Conservation (phyloP, 1,140 invertebrate genomes). For the Augochlora pura region DNA sequence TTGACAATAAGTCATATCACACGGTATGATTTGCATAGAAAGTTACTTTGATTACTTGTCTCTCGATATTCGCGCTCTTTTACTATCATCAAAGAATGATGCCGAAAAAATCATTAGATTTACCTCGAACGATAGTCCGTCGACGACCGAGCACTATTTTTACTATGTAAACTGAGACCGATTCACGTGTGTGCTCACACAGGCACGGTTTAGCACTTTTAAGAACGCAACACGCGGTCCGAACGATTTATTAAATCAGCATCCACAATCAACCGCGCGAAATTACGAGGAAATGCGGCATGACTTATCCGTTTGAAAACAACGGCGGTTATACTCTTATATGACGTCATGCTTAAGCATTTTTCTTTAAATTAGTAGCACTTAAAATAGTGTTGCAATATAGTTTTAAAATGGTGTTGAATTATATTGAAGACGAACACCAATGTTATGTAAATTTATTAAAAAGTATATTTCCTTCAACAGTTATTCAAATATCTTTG, state of each 20-base stretch:
- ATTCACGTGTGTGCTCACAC: slow-evolving; percentile 42
- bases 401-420: background rate
- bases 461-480: slow-evolving; percentile 45
- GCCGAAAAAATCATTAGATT: slow-evolving; percentile 68
- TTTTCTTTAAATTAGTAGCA: background rate
- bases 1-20: slow-evolving; percentile 36
- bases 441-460: slow-evolving; percentile 4
- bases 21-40: slow-evolving; percentile 32
- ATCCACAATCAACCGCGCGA: slow-evolving; percentile 22
- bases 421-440: background rate
- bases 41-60: background rate
- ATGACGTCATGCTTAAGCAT: too few species aligned
- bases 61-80: slow-evolving; percentile 37
- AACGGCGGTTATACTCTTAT: background rate
- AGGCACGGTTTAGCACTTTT: slow-evolving; percentile 13
- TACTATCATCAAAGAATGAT: slow-evolving; percentile 52
- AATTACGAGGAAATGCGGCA: background rate
- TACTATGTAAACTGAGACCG: slow-evolving; percentile 49
- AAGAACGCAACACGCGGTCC: slow-evolving; percentile 2
- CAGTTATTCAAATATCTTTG: slow-evolving; percentile 29
- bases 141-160: slow-evolving; percentile 53
- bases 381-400: background rate
- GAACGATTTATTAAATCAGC: slow-evolving; percentile 24
- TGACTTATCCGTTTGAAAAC: background rate
- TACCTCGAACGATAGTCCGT: slow-evolving; percentile 64